Conservation (phyloP, 2,113 vertebrate species). For the Montifringilla adamsi region DNA sequence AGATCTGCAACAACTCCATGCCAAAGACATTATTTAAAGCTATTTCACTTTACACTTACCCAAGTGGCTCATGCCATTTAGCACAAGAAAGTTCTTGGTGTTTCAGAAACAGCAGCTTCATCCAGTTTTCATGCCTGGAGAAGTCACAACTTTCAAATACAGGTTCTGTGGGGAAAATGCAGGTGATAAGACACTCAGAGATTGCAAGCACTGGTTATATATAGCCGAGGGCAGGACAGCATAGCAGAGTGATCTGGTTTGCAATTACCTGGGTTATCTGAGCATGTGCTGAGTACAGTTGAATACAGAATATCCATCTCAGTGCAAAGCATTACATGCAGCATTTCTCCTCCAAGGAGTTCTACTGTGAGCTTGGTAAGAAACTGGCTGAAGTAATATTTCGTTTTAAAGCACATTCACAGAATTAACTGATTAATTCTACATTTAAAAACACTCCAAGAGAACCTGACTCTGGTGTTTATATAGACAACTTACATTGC, state of each 20-base stretch:
- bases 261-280: not conserved
- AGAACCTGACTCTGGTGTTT: not conserved
- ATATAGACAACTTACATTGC: not conserved
- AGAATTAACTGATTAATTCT: not conserved
- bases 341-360: not conserved
- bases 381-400: not conserved
- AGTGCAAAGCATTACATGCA: not conserved
- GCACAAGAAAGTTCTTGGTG: not conserved
- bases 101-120: not conserved
- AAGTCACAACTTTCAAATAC: not conserved
- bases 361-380: not conserved
- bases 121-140: not conserved
- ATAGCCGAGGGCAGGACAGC: not conserved
- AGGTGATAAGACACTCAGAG: not conserved
- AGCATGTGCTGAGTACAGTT: not conserved
- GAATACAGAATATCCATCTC: not conserved
- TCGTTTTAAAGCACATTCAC: not conserved
- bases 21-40: not conserved
- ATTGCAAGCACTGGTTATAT: not conserved
- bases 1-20: not conserved
- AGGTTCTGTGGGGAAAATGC: not conserved
- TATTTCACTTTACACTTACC: not conserved
- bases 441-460: not conserved
- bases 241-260: not conserved
- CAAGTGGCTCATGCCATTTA: not conserved